Conservation (phyloP, 2,113 vertebrate genomes). For the Ictalurus punctatus region DNA sequence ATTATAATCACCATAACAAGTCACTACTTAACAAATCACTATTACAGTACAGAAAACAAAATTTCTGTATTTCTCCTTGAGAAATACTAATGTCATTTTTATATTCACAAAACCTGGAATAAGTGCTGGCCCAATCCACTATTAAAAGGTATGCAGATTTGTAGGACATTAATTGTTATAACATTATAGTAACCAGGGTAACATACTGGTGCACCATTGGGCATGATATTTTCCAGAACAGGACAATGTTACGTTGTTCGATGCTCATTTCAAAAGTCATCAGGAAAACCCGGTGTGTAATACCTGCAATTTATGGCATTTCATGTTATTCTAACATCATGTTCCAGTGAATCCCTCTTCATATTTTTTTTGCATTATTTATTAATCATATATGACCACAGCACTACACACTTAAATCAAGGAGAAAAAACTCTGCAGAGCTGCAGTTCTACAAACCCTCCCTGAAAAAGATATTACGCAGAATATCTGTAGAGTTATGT, state of each 20-base stretch:
- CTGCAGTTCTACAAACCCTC: neutral
- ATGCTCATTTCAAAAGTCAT: neutral
- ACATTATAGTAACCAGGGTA: neutral
- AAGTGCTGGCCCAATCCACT: neutral
- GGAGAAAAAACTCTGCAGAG: neutral
- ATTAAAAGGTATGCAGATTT: neutral
- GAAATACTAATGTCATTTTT: neutral
- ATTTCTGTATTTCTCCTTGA: too few species aligned
- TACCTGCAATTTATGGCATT: neutral
- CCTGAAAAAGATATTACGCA: neutral
- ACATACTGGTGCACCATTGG: neutral
- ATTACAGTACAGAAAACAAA: neutral
- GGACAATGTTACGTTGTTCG: neutral
- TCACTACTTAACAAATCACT: neutral
- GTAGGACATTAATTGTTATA: neutral
- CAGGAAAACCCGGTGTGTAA: conserved; percentile 2
- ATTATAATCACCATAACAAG: neutral
- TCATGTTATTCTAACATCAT: neutral
- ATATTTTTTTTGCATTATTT: neutral
- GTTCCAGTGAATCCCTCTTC: neutral
- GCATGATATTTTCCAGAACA: neutral
- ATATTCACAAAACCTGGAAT: neutral
- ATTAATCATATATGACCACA: neutral
- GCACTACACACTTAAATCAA: neutral
- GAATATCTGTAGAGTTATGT: neutral